Evolutionary conservation across 2,113 vertebrate genomes (phyloP), one percentile per base, ranked within the genome.

Genomic region (Macaca nemestrina): DNA sequence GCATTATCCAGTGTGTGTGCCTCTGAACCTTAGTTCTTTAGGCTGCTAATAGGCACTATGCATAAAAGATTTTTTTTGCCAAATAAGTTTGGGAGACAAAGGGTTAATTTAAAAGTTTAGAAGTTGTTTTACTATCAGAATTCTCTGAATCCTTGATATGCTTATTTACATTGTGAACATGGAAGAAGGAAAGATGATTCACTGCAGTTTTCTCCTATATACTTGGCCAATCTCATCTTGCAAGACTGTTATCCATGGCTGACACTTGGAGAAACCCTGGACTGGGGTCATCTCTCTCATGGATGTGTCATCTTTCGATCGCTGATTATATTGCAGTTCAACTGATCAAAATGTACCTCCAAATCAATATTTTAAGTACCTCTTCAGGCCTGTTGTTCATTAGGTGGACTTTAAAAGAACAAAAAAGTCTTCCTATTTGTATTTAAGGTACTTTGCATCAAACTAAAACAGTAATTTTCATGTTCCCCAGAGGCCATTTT

Each of bases 391-490:
- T 82, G 5, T n/a, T 67, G 25, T 83, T 86, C 30, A 72, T 59
- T 35, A 93, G 72, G 30, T 40, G 4, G 27, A 81, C 88, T 80
- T 76, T 90, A 93, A 93, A 84, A 88, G 40, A 73, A 55, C 1
- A 23, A 81, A 92, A 40, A 52, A 30, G 14, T 75, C 50, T 85
- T 96, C 59, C 57, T 82, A 64, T 72, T 92, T 90, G 68, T 80
- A 52, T 20, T 23, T 55, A 78, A 64, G 18, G 6, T 82, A 68
- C 30, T 89, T 81, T 18, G 8, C 5, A 8, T 82, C 73, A 72
- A 93, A 90, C n/a, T 43, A 91, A 93, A 78, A 72, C 38, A 32
- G 38, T 97, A 72, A 89, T 89, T 94, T 93, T 6, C 67, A 57
- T 17, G 4, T 57, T 83, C 73, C 57, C 92, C 83, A 55, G 45